A percentile compares a stretch with the other conserved stretches of the same genome.
phyloP scores from a whole-genome alignment of 2,113 vertebrate genomes.

The Crotalus viridis region DNA sequence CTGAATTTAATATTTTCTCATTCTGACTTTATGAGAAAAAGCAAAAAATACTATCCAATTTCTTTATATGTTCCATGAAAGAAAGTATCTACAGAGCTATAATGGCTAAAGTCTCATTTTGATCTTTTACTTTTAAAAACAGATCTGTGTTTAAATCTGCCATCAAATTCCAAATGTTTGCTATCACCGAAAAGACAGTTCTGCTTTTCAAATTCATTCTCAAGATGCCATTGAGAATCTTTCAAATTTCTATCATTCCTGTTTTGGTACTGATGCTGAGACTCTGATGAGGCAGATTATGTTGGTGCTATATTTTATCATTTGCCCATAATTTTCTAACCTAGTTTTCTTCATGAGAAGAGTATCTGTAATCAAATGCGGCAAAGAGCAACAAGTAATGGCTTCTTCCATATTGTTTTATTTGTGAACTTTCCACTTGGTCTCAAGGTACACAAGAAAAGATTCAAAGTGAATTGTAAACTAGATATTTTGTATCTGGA shows the following conservation, averaged over 20 bases:
- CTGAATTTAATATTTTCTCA: neutral
- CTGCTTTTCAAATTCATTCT: neutral
- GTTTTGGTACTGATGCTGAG: neutral
- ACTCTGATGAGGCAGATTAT: neutral
- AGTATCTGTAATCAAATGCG: neutral
- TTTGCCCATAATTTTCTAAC: neutral
- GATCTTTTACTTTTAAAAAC: neutral
- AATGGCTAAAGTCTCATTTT: neutral
- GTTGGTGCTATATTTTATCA: neutral
- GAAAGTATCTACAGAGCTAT: neutral
- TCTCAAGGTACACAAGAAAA: neutral
- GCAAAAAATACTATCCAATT: neutral
- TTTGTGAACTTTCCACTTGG: neutral
- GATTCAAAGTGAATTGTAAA: neutral
- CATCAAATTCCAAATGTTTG: neutral
- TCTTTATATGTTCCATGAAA: neutral
- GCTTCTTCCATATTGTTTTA: neutral
- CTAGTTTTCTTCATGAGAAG: neutral
- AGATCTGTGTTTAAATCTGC: neutral
- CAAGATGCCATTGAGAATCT: neutral
- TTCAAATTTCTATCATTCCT: neutral
- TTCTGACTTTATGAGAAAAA: neutral
- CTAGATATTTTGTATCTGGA: neutral
- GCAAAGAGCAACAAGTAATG: neutral
- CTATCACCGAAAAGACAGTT: neutral